phyloP scores from a whole-genome alignment of 2,113 vertebrate species.

The Nothoprocta pentlandii region DNA sequence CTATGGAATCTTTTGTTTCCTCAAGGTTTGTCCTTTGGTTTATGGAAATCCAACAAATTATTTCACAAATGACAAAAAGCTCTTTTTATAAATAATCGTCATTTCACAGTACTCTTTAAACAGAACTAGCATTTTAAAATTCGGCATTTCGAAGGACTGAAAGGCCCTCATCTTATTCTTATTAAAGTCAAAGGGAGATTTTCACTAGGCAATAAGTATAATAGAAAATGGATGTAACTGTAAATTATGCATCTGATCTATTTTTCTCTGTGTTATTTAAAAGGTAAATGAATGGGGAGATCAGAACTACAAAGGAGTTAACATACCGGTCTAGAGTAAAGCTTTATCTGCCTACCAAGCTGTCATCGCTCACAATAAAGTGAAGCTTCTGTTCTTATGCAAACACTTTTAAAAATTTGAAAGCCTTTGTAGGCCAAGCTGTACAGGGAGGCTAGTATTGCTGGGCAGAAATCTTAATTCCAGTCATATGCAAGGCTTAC shows the following conservation, averaged over 20 bases:
- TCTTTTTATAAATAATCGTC: not conserved
- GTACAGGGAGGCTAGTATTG: conserved; percentile 19
- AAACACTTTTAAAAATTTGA: conserved; percentile 28
- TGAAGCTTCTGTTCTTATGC: conserved; percentile 50
- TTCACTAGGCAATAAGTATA: not conserved
- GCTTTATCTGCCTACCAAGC: conserved; percentile 58
- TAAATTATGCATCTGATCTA: conserved; percentile 24
- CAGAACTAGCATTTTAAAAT: not conserved
- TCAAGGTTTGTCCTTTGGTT: not conserved
- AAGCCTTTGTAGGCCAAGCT: conserved; percentile 26
- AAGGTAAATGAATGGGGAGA: conserved; percentile 46
- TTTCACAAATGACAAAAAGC: not conserved
- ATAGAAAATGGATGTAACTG: conserved; percentile 4
- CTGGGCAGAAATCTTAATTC: conserved; percentile 49
- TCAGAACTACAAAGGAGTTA: conserved; percentile 50
- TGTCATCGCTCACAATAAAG: conserved; percentile 41
- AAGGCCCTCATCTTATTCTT: not conserved
- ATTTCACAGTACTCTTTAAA: not conserved
- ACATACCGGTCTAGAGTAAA: conserved; percentile 13
- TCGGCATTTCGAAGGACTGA: not conserved
- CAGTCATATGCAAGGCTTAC: not conserved
- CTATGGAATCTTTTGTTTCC: not conserved
- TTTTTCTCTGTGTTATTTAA: conserved; percentile 53
- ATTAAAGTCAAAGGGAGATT: conserved; percentile 4
- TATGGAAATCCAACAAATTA: not conserved